Evolutionary conservation across 2,797 vertebrate genomes (phyloP).

Genomic region (Hirundo rustica): DNA sequence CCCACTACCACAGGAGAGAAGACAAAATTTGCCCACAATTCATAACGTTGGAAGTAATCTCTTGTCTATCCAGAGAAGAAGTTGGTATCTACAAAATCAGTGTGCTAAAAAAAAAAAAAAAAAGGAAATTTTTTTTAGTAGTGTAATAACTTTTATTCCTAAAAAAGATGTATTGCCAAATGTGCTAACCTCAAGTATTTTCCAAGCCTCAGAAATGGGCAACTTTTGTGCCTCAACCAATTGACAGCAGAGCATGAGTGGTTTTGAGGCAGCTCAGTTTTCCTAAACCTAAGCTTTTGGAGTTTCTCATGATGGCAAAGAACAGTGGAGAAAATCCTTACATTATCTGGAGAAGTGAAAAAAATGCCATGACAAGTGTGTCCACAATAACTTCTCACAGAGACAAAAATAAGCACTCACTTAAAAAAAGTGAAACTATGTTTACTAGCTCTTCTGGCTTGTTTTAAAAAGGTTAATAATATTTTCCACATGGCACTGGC

Average conservation of each 20-base stretch:
- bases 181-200: not conserved
- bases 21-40: not conserved
- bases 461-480: slow-evolving; percentile 3
- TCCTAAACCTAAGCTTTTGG: not conserved
- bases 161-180: not conserved
- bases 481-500: not conserved
- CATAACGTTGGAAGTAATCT: not conserved
- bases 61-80: not conserved
- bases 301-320: not conserved
- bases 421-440: not conserved
- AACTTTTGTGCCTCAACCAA: not conserved
- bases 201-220: not conserved
- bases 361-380: not conserved
- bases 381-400: not conserved
- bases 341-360: not conserved
- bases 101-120: not conserved
- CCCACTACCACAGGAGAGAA: not conserved
- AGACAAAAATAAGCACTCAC: not conserved
- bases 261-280: not conserved
- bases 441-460: not conserved
- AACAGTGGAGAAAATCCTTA: not conserved
- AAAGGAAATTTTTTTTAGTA: not conserved
- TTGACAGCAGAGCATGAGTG: not conserved
- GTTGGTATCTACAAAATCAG: not conserved
- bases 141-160: not conserved